Evolutionary conservation across 2,797 vertebrate genomes (phyloP).

Genomic region (Hydrolagus colliei): DNA sequence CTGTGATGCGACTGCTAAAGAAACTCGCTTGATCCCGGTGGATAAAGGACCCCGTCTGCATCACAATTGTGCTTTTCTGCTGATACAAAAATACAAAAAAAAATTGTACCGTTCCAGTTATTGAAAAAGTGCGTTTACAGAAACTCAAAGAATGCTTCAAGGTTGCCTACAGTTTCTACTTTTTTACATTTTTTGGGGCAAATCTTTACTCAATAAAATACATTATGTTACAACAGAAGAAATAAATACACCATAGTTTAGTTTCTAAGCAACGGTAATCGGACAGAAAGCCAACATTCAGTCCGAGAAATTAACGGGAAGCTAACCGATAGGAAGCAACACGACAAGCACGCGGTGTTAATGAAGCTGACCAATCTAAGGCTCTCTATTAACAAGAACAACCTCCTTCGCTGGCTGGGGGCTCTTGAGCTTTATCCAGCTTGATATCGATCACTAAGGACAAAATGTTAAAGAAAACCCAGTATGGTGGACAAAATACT

Average conservation of each 20-base stretch:
- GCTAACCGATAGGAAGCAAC: conserved; percentile 80
- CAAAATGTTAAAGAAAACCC: conserved; percentile 58
- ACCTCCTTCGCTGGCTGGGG: conserved; percentile 67
- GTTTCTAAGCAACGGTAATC: conserved; percentile 51
- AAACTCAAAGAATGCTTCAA: conserved; percentile 48
- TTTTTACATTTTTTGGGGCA: conserved; percentile 58
- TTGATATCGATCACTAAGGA: conserved; percentile 79
- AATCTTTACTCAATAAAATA: conserved; percentile 72
- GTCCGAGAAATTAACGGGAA: conserved; percentile 65
- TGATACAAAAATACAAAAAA: conserved; percentile 81
- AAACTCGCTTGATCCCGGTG: conserved; percentile 26
- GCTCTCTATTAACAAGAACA: conserved; percentile 78
- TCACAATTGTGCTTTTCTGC: conserved; percentile 54
- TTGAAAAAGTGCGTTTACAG: conserved; percentile 60
- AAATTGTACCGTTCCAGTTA: conserved; percentile 50
- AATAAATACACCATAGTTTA: conserved; percentile 46
- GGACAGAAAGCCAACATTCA: conserved; percentile 65
- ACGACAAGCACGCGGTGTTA: conserved; percentile 70
- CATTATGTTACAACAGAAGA: conserved; percentile 73
- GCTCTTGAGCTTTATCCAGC: conserved; percentile 75
- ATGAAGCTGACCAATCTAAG: conserved; percentile 49
- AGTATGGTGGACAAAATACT: background rate
- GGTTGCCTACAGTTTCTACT: no score
- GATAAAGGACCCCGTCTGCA: conserved; percentile 44
- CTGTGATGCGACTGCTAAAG: conserved; percentile 50